Conservation (phyloP, 1,140 invertebrate genomes). For the Apis florea region DNA sequence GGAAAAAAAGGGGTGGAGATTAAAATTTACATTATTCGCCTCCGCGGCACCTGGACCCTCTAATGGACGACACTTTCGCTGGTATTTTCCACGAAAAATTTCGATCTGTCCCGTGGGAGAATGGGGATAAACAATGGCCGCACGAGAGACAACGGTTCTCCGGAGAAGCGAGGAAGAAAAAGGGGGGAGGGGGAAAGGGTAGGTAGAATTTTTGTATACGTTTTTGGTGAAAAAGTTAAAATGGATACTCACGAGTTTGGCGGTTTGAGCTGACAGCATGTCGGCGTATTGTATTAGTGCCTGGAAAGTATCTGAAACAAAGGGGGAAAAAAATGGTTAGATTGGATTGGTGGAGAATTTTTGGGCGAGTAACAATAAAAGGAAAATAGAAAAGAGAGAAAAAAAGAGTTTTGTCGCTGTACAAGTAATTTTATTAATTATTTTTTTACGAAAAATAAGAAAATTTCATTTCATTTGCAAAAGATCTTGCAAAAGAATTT, state of each 20-base stretch:
- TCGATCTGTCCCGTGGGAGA: slow-evolving; percentile 53
- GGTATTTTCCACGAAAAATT: slow-evolving; percentile 54
- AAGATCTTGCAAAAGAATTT: no score
- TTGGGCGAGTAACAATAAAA: background rate
- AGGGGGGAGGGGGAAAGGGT: background rate
- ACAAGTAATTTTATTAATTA: no score
- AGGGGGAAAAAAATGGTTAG: background rate
- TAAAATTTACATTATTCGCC: slow-evolving; percentile 44
- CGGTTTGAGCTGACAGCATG: slow-evolving; percentile 96
- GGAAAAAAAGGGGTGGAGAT: background rate
- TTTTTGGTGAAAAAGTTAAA: slow-evolving; percentile 44
- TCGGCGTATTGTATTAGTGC: slow-evolving; percentile 99
- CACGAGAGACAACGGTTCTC: slow-evolving; percentile 12
- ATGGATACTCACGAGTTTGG: slow-evolving; percentile 90
- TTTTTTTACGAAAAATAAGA: no score
- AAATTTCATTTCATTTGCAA: no score
- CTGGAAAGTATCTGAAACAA: slow-evolving; percentile 97
- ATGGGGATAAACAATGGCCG: slow-evolving; percentile 19
- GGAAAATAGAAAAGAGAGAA: background rate
- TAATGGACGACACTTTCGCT: slow-evolving; percentile 34
- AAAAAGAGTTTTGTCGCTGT: no score
- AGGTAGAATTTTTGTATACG: background rate
- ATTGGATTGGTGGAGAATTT: background rate
- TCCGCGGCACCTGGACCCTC: slow-evolving; percentile 10
- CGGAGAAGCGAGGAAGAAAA: background rate